Conservation (phyloP, 2,888 invertebrate genomes). For the Ernsta delagoae region DNA sequence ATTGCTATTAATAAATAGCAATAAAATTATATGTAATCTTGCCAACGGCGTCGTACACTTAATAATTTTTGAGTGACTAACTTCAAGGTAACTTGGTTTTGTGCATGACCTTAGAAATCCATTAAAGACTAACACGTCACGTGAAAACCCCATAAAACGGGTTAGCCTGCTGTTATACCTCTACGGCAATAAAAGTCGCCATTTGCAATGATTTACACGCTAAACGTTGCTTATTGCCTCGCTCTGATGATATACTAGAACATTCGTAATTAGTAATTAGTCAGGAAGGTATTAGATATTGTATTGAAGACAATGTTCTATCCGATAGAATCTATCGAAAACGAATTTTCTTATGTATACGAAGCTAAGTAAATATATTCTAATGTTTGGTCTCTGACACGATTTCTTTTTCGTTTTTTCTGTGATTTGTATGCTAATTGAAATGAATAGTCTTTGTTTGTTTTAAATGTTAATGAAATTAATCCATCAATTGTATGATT, state of each 20-base stretch:
- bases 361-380: too few species aligned
- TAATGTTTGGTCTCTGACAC: too few species aligned
- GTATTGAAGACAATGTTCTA: constrained; percentile 3
- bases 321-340: too few species aligned
- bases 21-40: too few species aligned
- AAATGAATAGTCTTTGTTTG: too few species aligned
- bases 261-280: background rate
- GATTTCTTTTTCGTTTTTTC: too few species aligned
- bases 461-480: too few species aligned
- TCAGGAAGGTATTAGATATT: background rate
- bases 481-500: too few species aligned
- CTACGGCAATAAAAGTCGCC: constrained; percentile 24
- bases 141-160: constrained; percentile 18
- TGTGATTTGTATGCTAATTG: too few species aligned
- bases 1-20: too few species aligned
- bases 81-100: constrained; percentile 1
- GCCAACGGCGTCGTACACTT: background rate
- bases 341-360: too few species aligned
- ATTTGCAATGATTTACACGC: constrained; percentile 18
- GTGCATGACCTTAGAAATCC: constrained; percentile 6
- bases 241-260: background rate
- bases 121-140: constrained; percentile 9
- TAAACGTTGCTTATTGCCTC: constrained; percentile 2
- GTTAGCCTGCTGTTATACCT: constrained; percentile 7
- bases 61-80: background rate